These are phyloP conservation scores for Acrocephalus kingi DNA, from an alignment of 2,113 vertebrate species.

Conservation along the genomic window DNA sequence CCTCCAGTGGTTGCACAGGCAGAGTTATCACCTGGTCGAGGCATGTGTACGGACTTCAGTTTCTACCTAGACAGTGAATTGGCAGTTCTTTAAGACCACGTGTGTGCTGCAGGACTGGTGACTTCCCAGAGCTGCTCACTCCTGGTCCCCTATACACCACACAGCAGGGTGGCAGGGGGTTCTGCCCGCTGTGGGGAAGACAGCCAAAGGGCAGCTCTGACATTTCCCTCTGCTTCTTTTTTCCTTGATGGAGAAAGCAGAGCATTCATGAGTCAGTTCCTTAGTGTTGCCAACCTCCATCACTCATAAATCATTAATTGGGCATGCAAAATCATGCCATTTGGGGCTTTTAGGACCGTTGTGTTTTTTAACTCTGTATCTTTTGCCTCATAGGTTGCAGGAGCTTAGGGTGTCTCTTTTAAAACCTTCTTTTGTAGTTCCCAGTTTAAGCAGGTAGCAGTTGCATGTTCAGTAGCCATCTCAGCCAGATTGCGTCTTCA, in stretches of 20 bases:
- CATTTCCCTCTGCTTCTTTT: conserved; percentile 2
- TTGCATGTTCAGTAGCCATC: not conserved
- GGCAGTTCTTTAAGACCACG: not conserved
- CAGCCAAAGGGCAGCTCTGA: not conserved
- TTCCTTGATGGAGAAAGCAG: conserved; percentile 31
- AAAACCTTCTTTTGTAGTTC: not conserved
- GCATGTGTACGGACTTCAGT: not conserved
- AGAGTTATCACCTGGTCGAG: not conserved
- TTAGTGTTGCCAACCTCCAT: not conserved
- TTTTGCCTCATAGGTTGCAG: not conserved
- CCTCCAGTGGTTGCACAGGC: not conserved
- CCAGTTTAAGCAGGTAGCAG: not conserved
- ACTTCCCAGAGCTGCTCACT: not conserved
- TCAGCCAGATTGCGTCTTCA: not conserved
- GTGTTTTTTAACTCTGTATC: not conserved
- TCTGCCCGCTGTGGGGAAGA: not conserved
- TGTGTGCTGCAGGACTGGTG: fast-evolving
- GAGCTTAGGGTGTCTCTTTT: not conserved
- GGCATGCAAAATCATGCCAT: not conserved
- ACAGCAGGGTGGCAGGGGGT: fast-evolving
- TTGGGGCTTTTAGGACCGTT: not conserved
- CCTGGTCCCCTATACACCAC: not conserved
- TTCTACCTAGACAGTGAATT: fast-evolving
- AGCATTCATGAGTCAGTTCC: conserved; percentile 15
- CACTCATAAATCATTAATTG: not conserved